phyloP scores from a whole-genome alignment of 2,888 invertebrate genomes.

The Margaritifera margaritifera region DNA sequence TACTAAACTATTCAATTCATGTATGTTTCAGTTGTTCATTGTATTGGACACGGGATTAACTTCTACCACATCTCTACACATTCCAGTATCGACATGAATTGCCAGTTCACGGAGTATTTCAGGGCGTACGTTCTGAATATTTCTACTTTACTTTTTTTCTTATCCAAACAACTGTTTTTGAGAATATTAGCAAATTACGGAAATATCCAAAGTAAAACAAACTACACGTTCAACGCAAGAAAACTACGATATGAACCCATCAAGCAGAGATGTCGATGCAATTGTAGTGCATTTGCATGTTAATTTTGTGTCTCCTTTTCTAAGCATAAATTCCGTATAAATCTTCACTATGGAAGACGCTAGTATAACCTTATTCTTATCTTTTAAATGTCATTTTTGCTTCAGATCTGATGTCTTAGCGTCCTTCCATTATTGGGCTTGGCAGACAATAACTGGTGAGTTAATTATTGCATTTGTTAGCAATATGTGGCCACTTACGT shows the following conservation, averaged over 20 bases:
- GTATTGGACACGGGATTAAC: constrained; percentile 79
- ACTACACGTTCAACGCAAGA: too few relatives aligned
- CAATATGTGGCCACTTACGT: too few relatives aligned
- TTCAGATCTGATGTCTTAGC: constrained; percentile 77
- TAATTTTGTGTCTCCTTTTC: too few relatives aligned
- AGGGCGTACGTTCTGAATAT: constrained; percentile 46
- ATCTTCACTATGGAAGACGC: too few relatives aligned
- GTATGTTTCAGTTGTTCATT: constrained; percentile 75
- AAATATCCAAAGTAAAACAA: too few relatives aligned
- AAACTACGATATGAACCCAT: too few relatives aligned
- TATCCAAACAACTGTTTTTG: not conserved
- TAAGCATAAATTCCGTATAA: too few relatives aligned
- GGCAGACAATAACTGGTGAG: constrained; percentile 70
- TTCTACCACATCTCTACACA: constrained; percentile 80
- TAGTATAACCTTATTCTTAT: too few relatives aligned
- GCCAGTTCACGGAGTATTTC: constrained; percentile 60
- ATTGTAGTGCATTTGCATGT: too few relatives aligned
- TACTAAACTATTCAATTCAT: too few relatives aligned
- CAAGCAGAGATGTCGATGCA: too few relatives aligned
- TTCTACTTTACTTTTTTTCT: not conserved
- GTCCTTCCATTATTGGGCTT: constrained; percentile 79
- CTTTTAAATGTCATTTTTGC: constrained; percentile 10
- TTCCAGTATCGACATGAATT: constrained; percentile 69
- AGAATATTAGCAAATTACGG: too few relatives aligned
- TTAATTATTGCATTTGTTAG: not conserved